Evolutionary conservation across 2,888 invertebrate genomes (phyloP).

Genomic region (Epistrophe eligans): DNA sequence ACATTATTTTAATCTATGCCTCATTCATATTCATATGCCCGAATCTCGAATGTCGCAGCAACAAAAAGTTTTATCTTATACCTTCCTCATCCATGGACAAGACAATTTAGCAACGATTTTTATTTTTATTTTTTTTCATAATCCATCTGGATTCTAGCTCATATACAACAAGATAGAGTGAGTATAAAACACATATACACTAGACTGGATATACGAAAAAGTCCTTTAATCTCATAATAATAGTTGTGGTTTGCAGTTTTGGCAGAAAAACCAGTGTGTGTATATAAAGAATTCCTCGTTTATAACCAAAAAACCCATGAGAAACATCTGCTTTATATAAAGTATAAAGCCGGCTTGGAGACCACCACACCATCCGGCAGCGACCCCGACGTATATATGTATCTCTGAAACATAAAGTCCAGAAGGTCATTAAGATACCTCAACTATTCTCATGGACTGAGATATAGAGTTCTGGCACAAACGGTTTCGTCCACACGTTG

Average conservation of each 20-base stretch:
- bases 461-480: conserved; percentile 10
- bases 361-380: background rate
- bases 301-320: conserved; percentile 56
- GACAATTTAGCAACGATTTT: conserved; percentile 32
- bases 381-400: background rate
- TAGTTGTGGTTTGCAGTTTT: conserved; percentile 67
- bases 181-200: conserved; percentile 5
- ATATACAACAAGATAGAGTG: background rate
- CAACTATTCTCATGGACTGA: conserved; percentile 24
- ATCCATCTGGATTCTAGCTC: conserved; percentile 19
- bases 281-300: conserved; percentile 39
- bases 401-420: conserved; percentile 41
- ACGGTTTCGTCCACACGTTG: conserved; percentile 33
- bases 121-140: conserved; percentile 7
- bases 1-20: conserved; percentile 50
- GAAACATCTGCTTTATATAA: conserved; percentile 68
- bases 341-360: conserved; percentile 36
- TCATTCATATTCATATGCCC: conserved; percentile 53
- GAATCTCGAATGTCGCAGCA: conserved; percentile 49
- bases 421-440: conserved; percentile 63
- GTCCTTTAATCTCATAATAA: conserved; percentile 72
- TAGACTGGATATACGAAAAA: conserved; percentile 38
- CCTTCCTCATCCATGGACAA: conserved; percentile 15
- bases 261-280: conserved; percentile 30
- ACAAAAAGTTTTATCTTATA: conserved; percentile 25